phyloP scores from a whole-genome alignment of 2,888 invertebrate genomes.

The Scelioninae gen. 1 region DNA sequence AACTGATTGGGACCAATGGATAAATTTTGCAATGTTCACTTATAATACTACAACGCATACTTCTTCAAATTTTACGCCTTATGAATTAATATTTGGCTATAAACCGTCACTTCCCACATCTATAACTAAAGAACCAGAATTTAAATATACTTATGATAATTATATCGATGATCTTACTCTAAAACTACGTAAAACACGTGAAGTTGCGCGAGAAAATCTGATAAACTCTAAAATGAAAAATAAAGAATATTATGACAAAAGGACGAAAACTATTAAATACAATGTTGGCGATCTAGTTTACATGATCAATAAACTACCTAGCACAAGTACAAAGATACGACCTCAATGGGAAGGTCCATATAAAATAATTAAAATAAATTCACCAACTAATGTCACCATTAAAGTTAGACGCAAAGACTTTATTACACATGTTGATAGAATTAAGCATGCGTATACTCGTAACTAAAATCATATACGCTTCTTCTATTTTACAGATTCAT shows the following conservation, averaged over 20 bases:
- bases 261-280: slow-evolving; percentile 53
- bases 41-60: slow-evolving; percentile 76
- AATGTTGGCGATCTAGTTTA: slow-evolving; percentile 66
- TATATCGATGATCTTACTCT: slow-evolving; percentile 64
- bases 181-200: too few species aligned
- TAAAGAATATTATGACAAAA: slow-evolving; percentile 71
- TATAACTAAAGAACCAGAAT: slow-evolving; percentile 73
- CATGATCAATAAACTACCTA: slow-evolving; percentile 15
- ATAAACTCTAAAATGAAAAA: slow-evolving; percentile 68
- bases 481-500: slow-evolving; percentile 5
- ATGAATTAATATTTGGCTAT: slow-evolving; percentile 74
- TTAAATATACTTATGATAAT: slow-evolving; percentile 74
- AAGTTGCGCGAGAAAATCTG: too few species aligned
- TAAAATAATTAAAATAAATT: slow-evolving; percentile 6
- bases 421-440: not conserved
- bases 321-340: not conserved
- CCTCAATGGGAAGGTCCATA: not conserved
- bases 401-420: too few species aligned
- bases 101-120: slow-evolving; percentile 54
- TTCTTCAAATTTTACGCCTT: slow-evolving; percentile 75
- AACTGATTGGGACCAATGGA: not conserved
- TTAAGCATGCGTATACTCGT: not conserved
- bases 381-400: slow-evolving; percentile 1
- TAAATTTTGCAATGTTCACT: slow-evolving; percentile 73
- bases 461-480: slow-evolving; percentile 6